phyloP scores from a whole-genome alignment of 35 echinoderm and acorn worm genomes.

The Lytechinus variegatus region DNA sequence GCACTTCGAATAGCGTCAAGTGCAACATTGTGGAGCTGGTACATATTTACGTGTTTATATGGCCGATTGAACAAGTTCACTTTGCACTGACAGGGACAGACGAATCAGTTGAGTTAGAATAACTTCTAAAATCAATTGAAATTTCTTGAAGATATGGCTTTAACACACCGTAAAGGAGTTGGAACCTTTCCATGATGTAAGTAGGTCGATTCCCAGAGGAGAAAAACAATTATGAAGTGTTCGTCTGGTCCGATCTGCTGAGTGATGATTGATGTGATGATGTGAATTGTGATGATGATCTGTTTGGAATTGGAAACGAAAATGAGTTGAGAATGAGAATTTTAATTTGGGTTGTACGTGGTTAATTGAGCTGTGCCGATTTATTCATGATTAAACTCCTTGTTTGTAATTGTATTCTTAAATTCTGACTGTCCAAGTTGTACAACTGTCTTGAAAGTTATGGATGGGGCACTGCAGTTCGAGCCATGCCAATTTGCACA shows the following conservation, averaged over 20 bases:
- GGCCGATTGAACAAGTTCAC: neutral
- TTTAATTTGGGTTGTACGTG: too few species aligned
- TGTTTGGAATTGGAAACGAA: too few species aligned
- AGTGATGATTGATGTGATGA: too few species aligned
- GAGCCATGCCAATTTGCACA: too few species aligned
- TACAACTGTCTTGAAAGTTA: too few species aligned
- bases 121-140: neutral
- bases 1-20: neutral
- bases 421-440: too few species aligned
- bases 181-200: neutral
- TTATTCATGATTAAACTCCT: too few species aligned
- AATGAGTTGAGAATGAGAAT: too few species aligned
- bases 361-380: too few species aligned
- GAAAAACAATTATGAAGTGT: neutral
- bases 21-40: neutral
- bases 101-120: neutral
- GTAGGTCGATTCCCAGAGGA: neutral
- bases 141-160: neutral
- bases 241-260: neutral
- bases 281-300: too few species aligned
- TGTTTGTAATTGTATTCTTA: too few species aligned
- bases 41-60: constrained; percentile 13
- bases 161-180: neutral
- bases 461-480: too few species aligned
- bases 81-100: neutral